These are phyloP conservation scores for Isaurus tuberculatus DNA, from an alignment of 92 coral and sea anemone species.

Conservation along the genomic window DNA sequence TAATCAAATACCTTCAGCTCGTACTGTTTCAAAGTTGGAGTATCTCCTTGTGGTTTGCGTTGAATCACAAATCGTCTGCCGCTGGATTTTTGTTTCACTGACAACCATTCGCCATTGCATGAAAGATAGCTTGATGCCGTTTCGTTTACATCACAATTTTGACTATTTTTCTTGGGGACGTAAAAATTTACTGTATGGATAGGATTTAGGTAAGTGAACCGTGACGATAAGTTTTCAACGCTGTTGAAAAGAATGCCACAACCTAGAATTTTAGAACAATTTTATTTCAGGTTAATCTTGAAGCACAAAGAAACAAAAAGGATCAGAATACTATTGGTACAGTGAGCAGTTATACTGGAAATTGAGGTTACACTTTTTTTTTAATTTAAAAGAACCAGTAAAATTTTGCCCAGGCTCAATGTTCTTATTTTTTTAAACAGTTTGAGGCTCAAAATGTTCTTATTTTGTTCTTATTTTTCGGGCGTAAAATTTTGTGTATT, in stretches of 20 bases:
- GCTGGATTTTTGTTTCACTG: background rate
- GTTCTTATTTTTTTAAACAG: no score
- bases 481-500: no score
- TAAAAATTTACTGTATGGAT: background rate
- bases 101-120: conserved; percentile 25
- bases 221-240: background rate
- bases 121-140: conserved; percentile 31
- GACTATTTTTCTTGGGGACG: background rate
- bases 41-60: conserved; percentile 1
- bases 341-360: no score
- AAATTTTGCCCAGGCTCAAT: no score
- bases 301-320: no score
- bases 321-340: no score
- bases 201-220: background rate
- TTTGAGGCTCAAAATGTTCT: no score
- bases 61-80: background rate
- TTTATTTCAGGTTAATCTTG: no score
- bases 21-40: background rate
- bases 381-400: no score
- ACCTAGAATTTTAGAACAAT: background rate
- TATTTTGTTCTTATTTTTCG: no score
- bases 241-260: conserved; percentile 9
- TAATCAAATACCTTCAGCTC: background rate
- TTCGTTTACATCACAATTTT: conserved; percentile 14
- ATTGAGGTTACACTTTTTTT: no score